Evolutionary conservation across 37 sponge, comb jelly and placozoan genomes (phyloP), one percentile per base, ranked within the genome.

Genomic region (Halichondria panicea): DNA sequence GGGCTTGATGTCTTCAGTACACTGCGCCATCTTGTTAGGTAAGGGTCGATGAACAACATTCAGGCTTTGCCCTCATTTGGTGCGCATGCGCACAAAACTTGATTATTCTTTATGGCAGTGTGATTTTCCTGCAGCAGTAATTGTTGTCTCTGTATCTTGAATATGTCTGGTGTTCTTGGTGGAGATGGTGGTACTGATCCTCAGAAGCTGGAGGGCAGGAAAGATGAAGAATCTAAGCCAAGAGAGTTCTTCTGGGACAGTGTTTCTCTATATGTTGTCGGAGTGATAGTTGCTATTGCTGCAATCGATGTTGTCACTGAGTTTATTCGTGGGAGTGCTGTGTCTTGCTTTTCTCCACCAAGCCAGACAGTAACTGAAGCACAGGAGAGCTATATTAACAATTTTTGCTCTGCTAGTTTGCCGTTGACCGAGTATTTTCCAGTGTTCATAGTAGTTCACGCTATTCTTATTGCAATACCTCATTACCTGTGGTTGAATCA

Each of bases 221-320:
- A n/a, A 2, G 74, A 76, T 38, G 86, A 66, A 24, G 55, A 45
- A 24, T 25, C 19, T 25, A 54, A 67, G 30, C 72, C 76, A 12
- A 60, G 82, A 48, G 82, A 81, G 21, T 87, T 87, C 82, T 87
- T 87, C 45, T 87, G 88, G 88, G 88, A 87, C 65, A 70, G 72
- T 1, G 63, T 81, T 50, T 63, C 65, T 19, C 76, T 87, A 43
- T 87, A 76, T 56, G 54, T 87, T 40, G 81, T 87, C 35, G 72
- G 74, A 0, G 72, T 70, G 11, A 81, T 87, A 0, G 25, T 87
- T 12, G 88, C 54, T 0, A 70, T 87, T 2, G 66, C 82, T 4
- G 77, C 64, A 7, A 52, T 81, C 43, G 88, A 81, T 52, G 72
- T 56, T 7, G n/a, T 87, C 50, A 42, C 71, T 15, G 88, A 87